Evolutionary conservation across 2,113 vertebrate genomes (phyloP).

Genomic region (Muntiacus reevesi): DNA sequence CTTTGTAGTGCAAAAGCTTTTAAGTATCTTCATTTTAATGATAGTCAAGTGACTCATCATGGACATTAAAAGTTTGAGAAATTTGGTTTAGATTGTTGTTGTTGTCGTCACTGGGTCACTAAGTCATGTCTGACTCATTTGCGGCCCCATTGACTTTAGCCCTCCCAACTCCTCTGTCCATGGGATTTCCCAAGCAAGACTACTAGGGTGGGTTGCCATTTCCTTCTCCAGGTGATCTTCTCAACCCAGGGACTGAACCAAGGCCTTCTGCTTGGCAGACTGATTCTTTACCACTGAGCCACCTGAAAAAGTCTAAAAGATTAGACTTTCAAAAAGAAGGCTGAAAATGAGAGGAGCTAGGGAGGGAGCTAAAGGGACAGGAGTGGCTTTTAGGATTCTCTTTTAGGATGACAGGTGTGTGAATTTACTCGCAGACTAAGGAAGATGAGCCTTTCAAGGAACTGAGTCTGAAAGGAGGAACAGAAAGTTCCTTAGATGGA

Average conservation of each 20-base stretch:
- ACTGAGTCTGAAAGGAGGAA: background rate
- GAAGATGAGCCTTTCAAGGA: background rate
- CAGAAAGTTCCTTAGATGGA: background rate
- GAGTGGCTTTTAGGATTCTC: background rate
- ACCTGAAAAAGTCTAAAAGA: background rate
- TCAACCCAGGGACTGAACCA: background rate
- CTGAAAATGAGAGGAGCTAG: background rate
- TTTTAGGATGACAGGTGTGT: background rate
- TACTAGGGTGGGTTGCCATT: background rate
- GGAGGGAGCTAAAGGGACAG: background rate
- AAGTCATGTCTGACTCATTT: background rate
- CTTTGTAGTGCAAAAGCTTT: too few species aligned
- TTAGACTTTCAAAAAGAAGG: background rate
- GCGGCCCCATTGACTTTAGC: background rate
- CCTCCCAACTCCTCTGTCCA: background rate
- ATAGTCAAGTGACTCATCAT: background rate
- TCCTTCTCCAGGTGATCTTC: background rate
- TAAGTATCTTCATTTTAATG: background rate
- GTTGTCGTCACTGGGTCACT: background rate
- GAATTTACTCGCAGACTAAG: background rate
- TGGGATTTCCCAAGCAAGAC: background rate
- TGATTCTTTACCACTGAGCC: background rate
- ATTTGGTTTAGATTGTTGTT: background rate
- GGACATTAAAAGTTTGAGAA: background rate
- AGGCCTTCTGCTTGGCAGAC: background rate